Conservation (phyloP, 1,140 invertebrate species). For the Apocrypta bakeri region DNA sequence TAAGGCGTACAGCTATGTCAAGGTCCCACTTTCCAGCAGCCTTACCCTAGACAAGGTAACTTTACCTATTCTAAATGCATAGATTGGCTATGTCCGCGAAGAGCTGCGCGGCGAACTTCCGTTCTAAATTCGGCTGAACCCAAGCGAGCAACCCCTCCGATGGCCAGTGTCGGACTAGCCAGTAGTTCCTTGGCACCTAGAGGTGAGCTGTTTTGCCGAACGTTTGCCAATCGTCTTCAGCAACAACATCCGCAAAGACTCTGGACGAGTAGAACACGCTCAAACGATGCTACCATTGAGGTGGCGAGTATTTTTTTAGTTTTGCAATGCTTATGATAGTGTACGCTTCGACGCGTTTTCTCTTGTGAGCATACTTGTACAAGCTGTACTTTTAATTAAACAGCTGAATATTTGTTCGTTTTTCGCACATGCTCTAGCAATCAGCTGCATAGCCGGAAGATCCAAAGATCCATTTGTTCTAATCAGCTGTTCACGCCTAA, state of each 20-base stretch:
- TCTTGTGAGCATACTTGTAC: too few relatives aligned
- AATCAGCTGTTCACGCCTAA: too few relatives aligned
- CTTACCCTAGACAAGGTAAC: neutral
- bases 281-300: neutral
- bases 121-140: neutral
- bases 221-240: neutral
- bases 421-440: too few relatives aligned
- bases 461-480: too few relatives aligned
- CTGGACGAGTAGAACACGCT: too few relatives aligned
- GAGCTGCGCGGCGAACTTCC: slow-evolving; percentile 23
- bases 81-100: neutral
- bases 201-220: slow-evolving; percentile 17
- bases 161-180: neutral
- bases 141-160: neutral
- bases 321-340: neutral
- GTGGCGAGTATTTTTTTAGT: neutral
- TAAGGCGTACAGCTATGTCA: neutral
- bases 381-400: too few relatives aligned
- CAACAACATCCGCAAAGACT: neutral
- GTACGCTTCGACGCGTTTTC: too few relatives aligned
- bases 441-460: too few relatives aligned
- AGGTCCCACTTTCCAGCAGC: neutral
- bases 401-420: too few relatives aligned
- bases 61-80: too few relatives aligned
- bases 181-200: neutral